Base-by-base conservation (phyloP, 2,113 vertebrate species). In the Camelus bactrianus region DNA sequence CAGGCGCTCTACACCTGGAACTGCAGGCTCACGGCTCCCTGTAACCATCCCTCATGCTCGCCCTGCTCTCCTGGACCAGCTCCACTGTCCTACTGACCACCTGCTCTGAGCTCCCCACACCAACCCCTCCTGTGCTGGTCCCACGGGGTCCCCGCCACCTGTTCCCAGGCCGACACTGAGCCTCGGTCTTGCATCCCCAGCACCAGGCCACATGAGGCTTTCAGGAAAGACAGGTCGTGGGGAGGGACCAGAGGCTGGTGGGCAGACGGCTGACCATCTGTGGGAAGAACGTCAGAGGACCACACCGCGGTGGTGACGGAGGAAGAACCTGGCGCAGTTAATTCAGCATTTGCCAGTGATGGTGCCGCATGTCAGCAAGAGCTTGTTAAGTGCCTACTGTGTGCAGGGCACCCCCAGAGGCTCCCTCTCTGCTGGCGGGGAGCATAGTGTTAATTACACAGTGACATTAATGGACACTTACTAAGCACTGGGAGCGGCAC, bases 381-480 rank as follows among this genome's bases (percentile, higher is more conserved):
- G 10, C 9, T 20, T 3, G 17, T 11, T 10, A 46, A 26, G 38
- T 7, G 50, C 10, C 30, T 22, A 22, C 75, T 22, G 75, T 6
- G 17, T 3, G 17, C 30, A 2, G 13, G 76, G 32, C 5, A 2
- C 32, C 19, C 10, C 17, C 1, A 35, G 76, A 30, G 6, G 50
- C 19, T 24, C 50, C 20, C 13, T 13, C 50, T 19, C 75, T n/a
- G 30, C 11, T 19, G 30, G 73, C 10, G 48, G 48, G 42, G 3
- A 0, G 28, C 0, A 1, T 13, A 48, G 38, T 15, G 13, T 20
- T 22, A 6, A 54, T 77, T 6, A 22, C 19, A 54, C 30, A 69
- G 0, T 2, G 12, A n/a, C 12, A 35, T 11, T 14, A 19, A 32
- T 4, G 17, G 73, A 32, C 46, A 16, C 28, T 76, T 11, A 12